Percentiles rank a stretch among this genome's conserved stretches.
phyloP scores from a whole-genome alignment of 2,113 vertebrate genomes.

The Thermophis baileyi region DNA sequence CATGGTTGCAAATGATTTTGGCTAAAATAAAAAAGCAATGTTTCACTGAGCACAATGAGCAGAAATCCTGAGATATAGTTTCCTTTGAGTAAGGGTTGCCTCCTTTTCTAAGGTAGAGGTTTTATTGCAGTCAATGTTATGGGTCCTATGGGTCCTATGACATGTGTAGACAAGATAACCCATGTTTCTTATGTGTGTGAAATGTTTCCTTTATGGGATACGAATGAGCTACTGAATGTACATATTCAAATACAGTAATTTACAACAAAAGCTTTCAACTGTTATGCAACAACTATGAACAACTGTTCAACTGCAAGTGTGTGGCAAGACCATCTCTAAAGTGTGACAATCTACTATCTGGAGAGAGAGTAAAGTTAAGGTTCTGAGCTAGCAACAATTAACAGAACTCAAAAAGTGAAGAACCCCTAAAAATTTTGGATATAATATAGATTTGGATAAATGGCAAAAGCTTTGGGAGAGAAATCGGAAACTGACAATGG shows the following conservation, averaged over 20 bases:
- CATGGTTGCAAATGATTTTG: background rate
- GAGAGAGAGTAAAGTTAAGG: background rate
- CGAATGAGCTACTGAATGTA: background rate
- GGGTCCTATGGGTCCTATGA: background rate
- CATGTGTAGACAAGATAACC: background rate
- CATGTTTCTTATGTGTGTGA: background rate
- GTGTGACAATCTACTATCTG: background rate
- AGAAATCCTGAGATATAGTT: background rate
- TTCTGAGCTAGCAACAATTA: background rate
- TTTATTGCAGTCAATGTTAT: background rate
- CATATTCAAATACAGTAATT: background rate
- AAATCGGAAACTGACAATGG: too few relatives aligned
- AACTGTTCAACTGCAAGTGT: background rate
- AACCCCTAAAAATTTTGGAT: background rate
- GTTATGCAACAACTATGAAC: background rate
- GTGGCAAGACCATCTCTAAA: background rate
- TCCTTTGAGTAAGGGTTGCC: slow-evolving; percentile 5
- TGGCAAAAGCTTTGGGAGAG: too few relatives aligned
- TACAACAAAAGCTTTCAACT: background rate
- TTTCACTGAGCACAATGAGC: slow-evolving; percentile 10
- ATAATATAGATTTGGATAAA: too few relatives aligned
- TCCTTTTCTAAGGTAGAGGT: background rate
- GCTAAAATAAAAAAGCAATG: slow-evolving; percentile 14
- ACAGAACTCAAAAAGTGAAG: background rate
- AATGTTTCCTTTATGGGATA: background rate